phyloP scores from a whole-genome alignment of 2,797 vertebrate species.

The Anomalospiza imberbis region DNA sequence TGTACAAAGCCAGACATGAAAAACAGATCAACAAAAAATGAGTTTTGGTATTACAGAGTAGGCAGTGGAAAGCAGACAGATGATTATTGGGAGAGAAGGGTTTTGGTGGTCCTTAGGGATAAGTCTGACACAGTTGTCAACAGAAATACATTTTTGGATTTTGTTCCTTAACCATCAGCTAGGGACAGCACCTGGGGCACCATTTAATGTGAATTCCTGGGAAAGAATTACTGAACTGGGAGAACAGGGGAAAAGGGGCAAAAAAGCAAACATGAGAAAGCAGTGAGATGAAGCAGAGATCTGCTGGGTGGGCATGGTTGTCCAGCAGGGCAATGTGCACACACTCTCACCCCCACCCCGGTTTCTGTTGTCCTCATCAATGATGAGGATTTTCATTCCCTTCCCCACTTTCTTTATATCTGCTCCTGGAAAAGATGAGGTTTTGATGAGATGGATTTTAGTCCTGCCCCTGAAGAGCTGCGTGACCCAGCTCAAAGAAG shows the following conservation, averaged over 20 bases:
- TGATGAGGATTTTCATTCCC: background rate
- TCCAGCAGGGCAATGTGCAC: background rate
- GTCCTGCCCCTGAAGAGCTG: background rate
- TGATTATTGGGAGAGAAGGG: background rate
- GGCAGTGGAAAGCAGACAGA: background rate
- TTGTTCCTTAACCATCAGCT: background rate
- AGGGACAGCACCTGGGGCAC: background rate
- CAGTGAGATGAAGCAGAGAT: background rate
- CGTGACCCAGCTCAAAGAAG: background rate
- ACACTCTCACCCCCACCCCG: background rate
- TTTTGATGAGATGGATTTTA: background rate
- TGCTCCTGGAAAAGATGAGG: background rate
- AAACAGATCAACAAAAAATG: background rate
- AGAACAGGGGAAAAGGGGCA: accelerated
- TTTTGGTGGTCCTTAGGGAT: background rate
- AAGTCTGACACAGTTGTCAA: background rate
- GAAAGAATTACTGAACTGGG: background rate
- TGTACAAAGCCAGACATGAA: background rate
- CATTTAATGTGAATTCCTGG: background rate
- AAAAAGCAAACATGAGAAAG: background rate
- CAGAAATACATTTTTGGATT: background rate
- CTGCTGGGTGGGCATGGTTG: background rate
- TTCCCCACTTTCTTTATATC: background rate
- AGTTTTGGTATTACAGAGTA: background rate
- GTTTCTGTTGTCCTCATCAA: background rate